Percentiles rank a stretch among this genome's conserved stretches.
Conservation (phyloP, 1,140 invertebrate species). For the Agrilus planipennis region DNA sequence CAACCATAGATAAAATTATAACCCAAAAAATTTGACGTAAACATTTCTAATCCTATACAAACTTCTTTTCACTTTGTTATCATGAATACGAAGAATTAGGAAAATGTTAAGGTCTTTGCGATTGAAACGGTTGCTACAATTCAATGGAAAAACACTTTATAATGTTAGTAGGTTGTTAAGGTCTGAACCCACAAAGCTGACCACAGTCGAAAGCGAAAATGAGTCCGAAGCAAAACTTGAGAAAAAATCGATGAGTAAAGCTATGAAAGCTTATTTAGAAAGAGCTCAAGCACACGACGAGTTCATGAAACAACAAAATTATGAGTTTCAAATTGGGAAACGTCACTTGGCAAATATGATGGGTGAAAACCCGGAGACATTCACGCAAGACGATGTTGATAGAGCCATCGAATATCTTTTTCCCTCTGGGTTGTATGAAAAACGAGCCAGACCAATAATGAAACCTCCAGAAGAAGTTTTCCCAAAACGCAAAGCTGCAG, state of each 20-base stretch:
- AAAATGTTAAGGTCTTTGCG: too few species aligned
- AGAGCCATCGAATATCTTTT: constrained; percentile 82
- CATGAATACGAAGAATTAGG: too few species aligned
- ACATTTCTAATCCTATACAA: too few species aligned
- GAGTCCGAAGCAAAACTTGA: too few species aligned
- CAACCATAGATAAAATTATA: too few species aligned
- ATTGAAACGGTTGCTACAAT: too few species aligned
- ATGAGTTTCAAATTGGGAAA: constrained; percentile 83
- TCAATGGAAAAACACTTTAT: too few species aligned
- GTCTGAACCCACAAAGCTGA: too few species aligned
- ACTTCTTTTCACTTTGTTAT: too few species aligned
- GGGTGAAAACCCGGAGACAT: constrained; percentile 78
- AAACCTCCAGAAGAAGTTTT: constrained; percentile 75
- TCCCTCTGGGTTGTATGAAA: constrained; percentile 79
- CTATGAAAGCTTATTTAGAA: constrained; percentile 80
- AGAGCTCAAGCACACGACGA: constrained; percentile 67
- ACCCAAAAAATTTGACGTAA: too few species aligned
- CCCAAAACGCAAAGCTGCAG: constrained; percentile 72
- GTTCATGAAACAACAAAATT: constrained; percentile 70
- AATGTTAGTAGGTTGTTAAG: too few species aligned
- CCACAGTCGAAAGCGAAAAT: too few species aligned
- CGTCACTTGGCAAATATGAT: constrained; percentile 97
- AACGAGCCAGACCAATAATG: constrained; percentile 73
- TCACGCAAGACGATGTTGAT: constrained; percentile 81
- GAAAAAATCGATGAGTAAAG: constrained; percentile 62